phyloP scores from a whole-genome alignment of 2,113 vertebrate genomes.

The Hypanus sabinus region DNA sequence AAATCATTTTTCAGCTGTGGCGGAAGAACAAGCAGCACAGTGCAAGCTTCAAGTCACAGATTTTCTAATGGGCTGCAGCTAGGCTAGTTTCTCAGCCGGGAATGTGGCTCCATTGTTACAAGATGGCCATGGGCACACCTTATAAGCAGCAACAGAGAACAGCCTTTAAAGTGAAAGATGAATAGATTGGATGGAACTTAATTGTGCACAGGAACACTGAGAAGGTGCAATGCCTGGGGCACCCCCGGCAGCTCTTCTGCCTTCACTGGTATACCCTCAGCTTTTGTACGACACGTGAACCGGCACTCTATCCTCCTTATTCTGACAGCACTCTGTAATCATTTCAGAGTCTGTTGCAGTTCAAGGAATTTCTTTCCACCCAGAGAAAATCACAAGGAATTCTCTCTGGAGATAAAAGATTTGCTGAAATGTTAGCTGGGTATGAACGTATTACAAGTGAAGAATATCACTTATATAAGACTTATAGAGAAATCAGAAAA shows the following conservation, averaged over 20 bases:
- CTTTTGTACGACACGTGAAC: neutral
- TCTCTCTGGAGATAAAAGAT: neutral
- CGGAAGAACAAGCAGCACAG: slow-evolving; percentile 51
- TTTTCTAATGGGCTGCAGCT: slow-evolving; percentile 37
- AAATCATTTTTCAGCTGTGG: slow-evolving; percentile 65
- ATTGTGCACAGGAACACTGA: too few species aligned
- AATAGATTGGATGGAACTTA: neutral
- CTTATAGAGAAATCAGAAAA: too few species aligned
- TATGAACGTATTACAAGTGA: neutral
- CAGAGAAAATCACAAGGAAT: neutral
- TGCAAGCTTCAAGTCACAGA: slow-evolving; percentile 49
- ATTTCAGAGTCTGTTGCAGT: neutral
- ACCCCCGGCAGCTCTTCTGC: neutral
- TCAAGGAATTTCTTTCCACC: neutral
- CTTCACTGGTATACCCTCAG: neutral
- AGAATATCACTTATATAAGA: neutral
- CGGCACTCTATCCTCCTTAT: neutral
- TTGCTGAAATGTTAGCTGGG: neutral
- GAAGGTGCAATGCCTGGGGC: neutral
- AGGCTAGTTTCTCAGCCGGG: neutral
- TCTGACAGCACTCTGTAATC: neutral
- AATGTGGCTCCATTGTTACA: neutral
- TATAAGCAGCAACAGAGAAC: neutral
- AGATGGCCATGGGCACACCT: neutral
- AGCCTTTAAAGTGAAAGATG: neutral